Base-by-base conservation (phyloP, 1,140 invertebrate species). In the Rhysida immarginata region DNA sequence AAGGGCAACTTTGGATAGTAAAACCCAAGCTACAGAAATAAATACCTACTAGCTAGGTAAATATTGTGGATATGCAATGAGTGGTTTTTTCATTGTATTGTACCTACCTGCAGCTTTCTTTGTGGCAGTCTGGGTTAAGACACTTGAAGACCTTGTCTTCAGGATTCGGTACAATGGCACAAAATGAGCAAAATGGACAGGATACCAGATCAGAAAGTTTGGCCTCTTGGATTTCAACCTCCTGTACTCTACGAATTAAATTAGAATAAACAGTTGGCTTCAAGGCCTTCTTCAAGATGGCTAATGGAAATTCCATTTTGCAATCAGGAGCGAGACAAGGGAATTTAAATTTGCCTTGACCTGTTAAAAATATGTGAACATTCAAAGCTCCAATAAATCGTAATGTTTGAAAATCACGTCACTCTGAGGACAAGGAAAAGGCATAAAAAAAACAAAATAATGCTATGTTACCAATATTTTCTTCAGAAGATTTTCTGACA, bases 121-220 rank as follows among this genome's bases (percentile, higher is more conserved):
- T 79, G 64, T 77, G 74, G 60, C 81, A 83, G 23, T 81, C 77
- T 2, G 73, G 71, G 68, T 83, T 81, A 0, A 77, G 59, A 59
- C 81, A 84, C 54, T 69, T 74, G 58, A 83, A 81, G 2, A 82
- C 65, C 66, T 77, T 79, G 59, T 81, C 76, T 49, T 74, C 70
- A 14, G 69, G 65, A 14, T 76, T 65, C 2, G 75, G 70, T 67
- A 72, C 72, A 60, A 81, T 80, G n/a, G 74, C 76, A 24, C 74
- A 74, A 66, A 77, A 82, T 54, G 74, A 72, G 65, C 80, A 82
- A 62, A 80, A 81, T 2, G 80, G 79, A 65, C 81, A 83, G 0
- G 66, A 67, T 18, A 77, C 79, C 25, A 82, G 67, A 56, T 77
- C 78, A 27, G 78, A 74, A 25, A 82, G 71, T 26, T 72, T 72